phyloP scores from a whole-genome alignment of 2,113 vertebrate genomes.

The Coracopsis vasa region DNA sequence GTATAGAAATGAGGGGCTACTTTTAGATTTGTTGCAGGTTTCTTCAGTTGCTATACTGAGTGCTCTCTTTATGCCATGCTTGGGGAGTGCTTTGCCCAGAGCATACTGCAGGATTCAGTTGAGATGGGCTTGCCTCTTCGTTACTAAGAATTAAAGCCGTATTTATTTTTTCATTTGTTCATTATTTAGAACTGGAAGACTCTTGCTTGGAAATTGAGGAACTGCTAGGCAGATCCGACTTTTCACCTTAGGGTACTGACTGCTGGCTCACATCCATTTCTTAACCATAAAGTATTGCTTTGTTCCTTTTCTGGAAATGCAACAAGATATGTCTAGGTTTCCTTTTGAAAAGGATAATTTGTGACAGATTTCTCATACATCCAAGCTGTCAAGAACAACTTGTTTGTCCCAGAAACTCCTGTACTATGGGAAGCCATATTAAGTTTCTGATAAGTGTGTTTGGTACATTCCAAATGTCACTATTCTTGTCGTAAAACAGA shows the following conservation, averaged over 20 bases:
- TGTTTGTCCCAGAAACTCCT: conserved; percentile 55
- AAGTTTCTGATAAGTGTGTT: conserved; percentile 50
- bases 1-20: conserved; percentile 43
- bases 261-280: conserved; percentile 63
- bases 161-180: conserved; percentile 26
- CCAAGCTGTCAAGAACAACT: conserved; percentile 54
- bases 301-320: conserved; percentile 67
- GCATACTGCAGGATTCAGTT: not conserved
- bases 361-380: conserved; percentile 59
- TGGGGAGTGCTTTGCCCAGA: not conserved
- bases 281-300: conserved; percentile 53
- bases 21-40: conserved; percentile 39
- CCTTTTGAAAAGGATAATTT: conserved; percentile 67
- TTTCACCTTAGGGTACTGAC: conserved; percentile 69
- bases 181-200: conserved; percentile 36
- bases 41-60: not conserved
- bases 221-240: conserved; percentile 39
- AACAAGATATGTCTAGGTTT: conserved; percentile 62
- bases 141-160: not conserved
- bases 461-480: conserved; percentile 21
- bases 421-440: conserved; percentile 32
- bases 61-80: not conserved
- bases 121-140: not conserved
- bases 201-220: conserved; percentile 48
- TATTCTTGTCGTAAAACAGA: conserved; percentile 9